phyloP scores from a whole-genome alignment of 2,888 invertebrate genomes.

The Choristoneura rosaceana region DNA sequence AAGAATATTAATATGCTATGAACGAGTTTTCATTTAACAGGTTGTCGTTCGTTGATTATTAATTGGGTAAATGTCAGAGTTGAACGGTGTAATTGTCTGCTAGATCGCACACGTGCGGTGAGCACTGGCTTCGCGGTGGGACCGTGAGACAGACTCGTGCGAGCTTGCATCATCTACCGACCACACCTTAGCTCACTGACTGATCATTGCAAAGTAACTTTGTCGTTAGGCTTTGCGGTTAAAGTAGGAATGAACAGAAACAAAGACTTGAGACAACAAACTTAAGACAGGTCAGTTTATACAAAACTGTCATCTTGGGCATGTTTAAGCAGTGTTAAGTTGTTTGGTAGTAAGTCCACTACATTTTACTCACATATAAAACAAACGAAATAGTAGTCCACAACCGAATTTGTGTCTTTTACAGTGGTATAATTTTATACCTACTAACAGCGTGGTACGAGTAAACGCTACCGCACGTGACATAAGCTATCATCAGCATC shows the following conservation, averaged over 20 bases:
- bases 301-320: too few relatives aligned
- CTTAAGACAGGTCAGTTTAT: too few relatives aligned
- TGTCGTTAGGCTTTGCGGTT: background rate
- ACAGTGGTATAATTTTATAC: background rate
- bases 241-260: constrained; percentile 12
- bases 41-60: constrained; percentile 18
- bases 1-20: background rate
- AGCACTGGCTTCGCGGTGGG: constrained; percentile 24
- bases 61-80: constrained; percentile 41
- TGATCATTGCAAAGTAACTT: background rate
- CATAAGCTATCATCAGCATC: background rate
- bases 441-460: background rate
- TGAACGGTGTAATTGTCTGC: constrained; percentile 30
- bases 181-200: constrained; percentile 34
- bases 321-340: too few relatives aligned
- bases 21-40: background rate
- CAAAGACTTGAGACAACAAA: background rate
- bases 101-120: constrained; percentile 33
- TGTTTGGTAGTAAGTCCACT: background rate
- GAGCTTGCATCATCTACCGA: constrained; percentile 43
- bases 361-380: background rate
- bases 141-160: constrained; percentile 41
- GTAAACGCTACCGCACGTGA: background rate
- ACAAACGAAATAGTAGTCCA: background rate
- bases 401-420: background rate